These are phyloP conservation scores for Corythornis madagascariensis DNA, from an alignment of 2,113 vertebrate species.

Conservation along the genomic window DNA sequence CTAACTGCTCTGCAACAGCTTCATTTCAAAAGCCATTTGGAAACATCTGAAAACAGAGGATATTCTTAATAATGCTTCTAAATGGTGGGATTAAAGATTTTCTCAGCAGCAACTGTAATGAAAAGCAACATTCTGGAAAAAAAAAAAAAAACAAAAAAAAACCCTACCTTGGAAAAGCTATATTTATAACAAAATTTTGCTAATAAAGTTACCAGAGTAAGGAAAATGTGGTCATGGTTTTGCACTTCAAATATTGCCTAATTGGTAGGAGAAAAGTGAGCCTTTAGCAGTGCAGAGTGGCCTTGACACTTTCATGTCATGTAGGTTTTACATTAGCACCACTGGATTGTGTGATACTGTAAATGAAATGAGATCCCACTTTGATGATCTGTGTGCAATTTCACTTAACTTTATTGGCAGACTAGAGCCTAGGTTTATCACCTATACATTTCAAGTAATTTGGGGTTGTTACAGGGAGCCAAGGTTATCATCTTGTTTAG, in stretches of 20 bases:
- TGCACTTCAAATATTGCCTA: conserved; percentile 61
- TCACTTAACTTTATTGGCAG: conserved; percentile 73
- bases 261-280: conserved; percentile 70
- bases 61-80: neutral
- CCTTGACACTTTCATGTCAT: conserved; percentile 69
- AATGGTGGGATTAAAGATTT: conserved; percentile 25
- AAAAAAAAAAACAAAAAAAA: neutral
- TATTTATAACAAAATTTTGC: conserved; percentile 27
- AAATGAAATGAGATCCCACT: conserved; percentile 77
- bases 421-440: conserved; percentile 66
- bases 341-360: conserved; percentile 66
- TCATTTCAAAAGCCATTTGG: neutral
- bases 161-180: neutral
- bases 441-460: conserved; percentile 74
- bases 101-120: neutral
- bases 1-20: neutral
- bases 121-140: conserved; percentile 6
- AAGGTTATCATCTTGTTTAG: conserved; percentile 71
- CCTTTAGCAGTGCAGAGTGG: conserved; percentile 67
- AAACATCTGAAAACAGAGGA: neutral
- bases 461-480: conserved; percentile 67
- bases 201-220: conserved; percentile 43
- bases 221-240: conserved; percentile 44
- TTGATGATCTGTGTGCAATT: conserved; percentile 69
- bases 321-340: conserved; percentile 74